These are phyloP conservation scores for Phylloscopus whistleri DNA, from an alignment of 2,113 vertebrate genomes.

Conservation along the genomic window DNA sequence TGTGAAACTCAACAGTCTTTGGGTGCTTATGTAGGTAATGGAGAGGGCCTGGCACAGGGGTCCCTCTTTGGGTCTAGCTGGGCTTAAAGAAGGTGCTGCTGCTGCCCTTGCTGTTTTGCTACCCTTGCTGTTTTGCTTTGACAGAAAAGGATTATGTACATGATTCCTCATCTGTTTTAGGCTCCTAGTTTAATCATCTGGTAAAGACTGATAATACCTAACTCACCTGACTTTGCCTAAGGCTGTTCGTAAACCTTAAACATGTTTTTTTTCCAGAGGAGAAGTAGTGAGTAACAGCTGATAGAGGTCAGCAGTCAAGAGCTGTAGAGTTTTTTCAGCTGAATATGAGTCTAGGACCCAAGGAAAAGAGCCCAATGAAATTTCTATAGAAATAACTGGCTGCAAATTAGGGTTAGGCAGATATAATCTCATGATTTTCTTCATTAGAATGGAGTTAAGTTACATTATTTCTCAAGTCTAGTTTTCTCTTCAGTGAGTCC, in stretches of 20 bases:
- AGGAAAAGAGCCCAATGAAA: not conserved
- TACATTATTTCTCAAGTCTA: not conserved
- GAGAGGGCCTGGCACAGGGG: not conserved
- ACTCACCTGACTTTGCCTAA: not conserved
- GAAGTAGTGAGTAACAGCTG: not conserved
- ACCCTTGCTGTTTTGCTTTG: not conserved
- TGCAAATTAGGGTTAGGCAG: not conserved
- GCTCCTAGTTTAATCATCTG: not conserved
- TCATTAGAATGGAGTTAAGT: not conserved
- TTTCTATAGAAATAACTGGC: not conserved
- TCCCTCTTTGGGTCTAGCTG: not conserved
- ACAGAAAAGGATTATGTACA: not conserved
- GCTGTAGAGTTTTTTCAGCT: not conserved
- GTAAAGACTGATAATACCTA: not conserved
- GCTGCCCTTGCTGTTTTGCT: not conserved
- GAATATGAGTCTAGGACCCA: not conserved
- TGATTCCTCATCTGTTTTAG: not conserved
- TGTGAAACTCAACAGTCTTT: not conserved
- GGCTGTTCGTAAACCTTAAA: not conserved
- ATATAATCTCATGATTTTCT: not conserved
- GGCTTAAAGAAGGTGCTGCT: not conserved
- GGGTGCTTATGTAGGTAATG: not conserved
- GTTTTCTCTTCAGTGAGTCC: not conserved
- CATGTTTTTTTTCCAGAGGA: not conserved
- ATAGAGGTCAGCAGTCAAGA: not conserved